Conservation (phyloP, 2,113 vertebrate species). For the Acinonyx jubatus region DNA sequence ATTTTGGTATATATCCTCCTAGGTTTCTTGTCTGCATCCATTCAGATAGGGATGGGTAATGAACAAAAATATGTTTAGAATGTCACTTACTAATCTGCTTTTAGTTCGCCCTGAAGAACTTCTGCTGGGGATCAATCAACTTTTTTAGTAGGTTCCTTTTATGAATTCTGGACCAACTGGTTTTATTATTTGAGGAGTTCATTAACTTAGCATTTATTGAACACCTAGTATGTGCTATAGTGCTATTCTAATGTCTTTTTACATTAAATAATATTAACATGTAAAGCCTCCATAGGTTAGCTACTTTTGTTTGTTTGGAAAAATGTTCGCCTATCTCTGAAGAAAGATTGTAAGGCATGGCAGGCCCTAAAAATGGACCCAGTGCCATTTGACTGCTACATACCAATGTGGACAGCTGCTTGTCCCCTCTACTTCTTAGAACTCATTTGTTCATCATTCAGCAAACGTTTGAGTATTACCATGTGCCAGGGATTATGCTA, state of each 20-base stretch:
- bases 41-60: background rate
- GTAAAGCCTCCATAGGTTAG: background rate
- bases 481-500: conserved; percentile 76
- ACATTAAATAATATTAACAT: conserved; percentile 25
- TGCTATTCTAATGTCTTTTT: background rate
- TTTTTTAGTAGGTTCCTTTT: conserved; percentile 22
- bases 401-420: conserved; percentile 74
- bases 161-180: background rate
- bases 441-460: conserved; percentile 75
- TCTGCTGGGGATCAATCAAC: background rate
- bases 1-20: background rate
- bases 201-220: conserved; percentile 50
- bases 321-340: conserved; percentile 41
- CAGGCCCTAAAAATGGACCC: conserved; percentile 61
- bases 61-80: background rate
- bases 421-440: conserved; percentile 67
- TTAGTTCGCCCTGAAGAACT: background rate
- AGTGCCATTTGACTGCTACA: conserved; percentile 61
- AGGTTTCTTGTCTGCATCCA: background rate
- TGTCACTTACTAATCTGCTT: background rate
- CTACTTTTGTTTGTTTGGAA: conserved; percentile 31
- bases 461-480: conserved; percentile 70
- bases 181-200: background rate
- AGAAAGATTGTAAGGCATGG: conserved; percentile 39
- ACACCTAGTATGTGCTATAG: background rate